Percentiles rank a stretch among this genome's conserved stretches.
These are phyloP conservation scores for Siderastrea siderea DNA, from an alignment of 92 coral and sea anemone species.

Conservation along the genomic window DNA sequence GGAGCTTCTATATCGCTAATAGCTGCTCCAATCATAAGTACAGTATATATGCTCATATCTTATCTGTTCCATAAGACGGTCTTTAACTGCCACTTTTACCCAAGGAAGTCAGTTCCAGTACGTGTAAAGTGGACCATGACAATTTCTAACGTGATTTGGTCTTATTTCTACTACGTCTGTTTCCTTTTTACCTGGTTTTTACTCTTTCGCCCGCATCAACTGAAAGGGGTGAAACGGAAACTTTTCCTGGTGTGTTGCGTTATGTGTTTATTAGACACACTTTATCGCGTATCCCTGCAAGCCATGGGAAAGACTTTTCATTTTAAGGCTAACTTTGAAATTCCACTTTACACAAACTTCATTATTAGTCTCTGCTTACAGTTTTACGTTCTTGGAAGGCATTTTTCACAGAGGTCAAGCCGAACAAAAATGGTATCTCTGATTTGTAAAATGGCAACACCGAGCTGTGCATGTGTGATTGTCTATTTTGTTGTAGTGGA, in stretches of 20 bases:
- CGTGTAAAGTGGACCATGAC: too few relatives aligned
- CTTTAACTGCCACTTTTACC: too few relatives aligned
- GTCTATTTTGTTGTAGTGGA: neutral
- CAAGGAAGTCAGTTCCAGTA: too few relatives aligned
- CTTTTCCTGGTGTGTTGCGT: neutral
- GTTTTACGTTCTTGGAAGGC: neutral
- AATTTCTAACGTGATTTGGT: too few relatives aligned
- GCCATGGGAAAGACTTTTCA: neutral
- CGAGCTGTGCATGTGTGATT: neutral
- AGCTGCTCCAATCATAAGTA: too few relatives aligned
- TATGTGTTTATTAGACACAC: neutral
- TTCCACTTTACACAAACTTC: neutral
- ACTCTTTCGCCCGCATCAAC: too few relatives aligned
- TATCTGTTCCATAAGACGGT: too few relatives aligned
- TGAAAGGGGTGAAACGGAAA: slow-evolving; percentile 6
- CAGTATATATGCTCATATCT: too few relatives aligned
- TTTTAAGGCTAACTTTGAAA: too few relatives aligned
- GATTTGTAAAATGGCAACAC: neutral
- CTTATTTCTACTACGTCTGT: too few relatives aligned
- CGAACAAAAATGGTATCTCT: neutral
- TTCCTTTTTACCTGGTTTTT: too few relatives aligned
- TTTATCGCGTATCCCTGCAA: slow-evolving; percentile 8
- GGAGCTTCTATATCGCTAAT: too few relatives aligned
- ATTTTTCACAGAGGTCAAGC: neutral
- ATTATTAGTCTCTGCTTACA: neutral